Base-by-base conservation (phyloP, 2,888 invertebrate genomes). In the Unio pictorum region DNA sequence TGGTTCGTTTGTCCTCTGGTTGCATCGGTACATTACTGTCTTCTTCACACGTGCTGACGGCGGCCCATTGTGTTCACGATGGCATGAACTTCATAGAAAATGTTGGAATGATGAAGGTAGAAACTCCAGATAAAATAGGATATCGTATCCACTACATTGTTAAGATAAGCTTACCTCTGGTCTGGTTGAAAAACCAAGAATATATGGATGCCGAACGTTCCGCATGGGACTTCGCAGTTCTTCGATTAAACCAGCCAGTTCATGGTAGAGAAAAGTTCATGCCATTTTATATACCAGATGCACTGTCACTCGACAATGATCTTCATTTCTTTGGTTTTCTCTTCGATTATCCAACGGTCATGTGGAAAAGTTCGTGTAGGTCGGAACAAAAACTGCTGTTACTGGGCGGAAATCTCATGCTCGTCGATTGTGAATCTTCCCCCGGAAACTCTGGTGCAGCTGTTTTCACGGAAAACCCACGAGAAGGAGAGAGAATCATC, bases 11-110 rank as follows among this genome's bases (percentile, higher is more conserved):
- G 57, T 86, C 86, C 5, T 79, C 84, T 59, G 88, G 88, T 0
- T 88, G 88, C 68, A 86, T 86, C 5, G 88, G 88, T 23, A 86
- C 88, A 0, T 80, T 88, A 23, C 73, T 88, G 0, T 84, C 87
- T 11, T 81, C 84, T 4, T 64, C 71, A 4, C 85, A 84, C 69
- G 86, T 88, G n/a, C 75, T 88, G 2, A 87, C 87, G 5, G 87
- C 87, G n/a, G 88, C 87, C 4, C 88, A 88, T 68, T 88, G 88
- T 72, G 84, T 88, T 30, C 88, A 88, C 68, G 80, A 84, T 63
- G 87, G 88, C 3, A 58, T 74, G 6, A 68, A 73, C 23, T 86
- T 85, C 70, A 82, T 79, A 67, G 66, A 78, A 55, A 81, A 84
- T 34, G 72, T 85, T 56, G 80, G 83, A 69, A 81, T 82, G 79